Conservation (phyloP, 2,888 invertebrate species). For the Stegana nigrithorax region DNA sequence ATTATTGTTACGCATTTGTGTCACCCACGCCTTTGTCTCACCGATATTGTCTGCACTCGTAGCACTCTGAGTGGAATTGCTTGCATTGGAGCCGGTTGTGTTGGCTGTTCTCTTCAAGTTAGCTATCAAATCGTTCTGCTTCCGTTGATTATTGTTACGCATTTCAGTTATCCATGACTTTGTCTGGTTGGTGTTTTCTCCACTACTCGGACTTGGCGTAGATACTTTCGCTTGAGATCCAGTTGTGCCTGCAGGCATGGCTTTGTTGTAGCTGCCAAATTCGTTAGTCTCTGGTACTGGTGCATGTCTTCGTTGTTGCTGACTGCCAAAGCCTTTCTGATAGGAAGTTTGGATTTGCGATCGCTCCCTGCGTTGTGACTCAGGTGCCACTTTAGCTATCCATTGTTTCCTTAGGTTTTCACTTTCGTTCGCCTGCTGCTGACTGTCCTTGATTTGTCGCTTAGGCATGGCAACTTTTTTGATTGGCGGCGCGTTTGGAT, state of each 20-base stretch:
- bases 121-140: too few relatives aligned
- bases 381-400: constrained; percentile 45
- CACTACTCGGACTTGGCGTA: neutral
- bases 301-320: neutral
- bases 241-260: too few relatives aligned
- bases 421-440: neutral
- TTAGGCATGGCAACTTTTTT: neutral
- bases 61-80: neutral
- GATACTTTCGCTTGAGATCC: too few relatives aligned
- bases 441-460: neutral
- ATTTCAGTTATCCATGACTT: constrained; percentile 3
- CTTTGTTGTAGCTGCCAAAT: neutral
- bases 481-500: constrained; percentile 10
- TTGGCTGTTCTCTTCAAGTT: too few relatives aligned
- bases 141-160: neutral
- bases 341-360: neutral
- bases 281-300: neutral
- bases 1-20: neutral
- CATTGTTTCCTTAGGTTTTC: constrained; percentile 46
- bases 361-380: constrained; percentile 23
- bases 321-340: too few relatives aligned
- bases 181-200: neutral
- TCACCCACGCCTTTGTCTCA: neutral
- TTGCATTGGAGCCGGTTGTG: too few relatives aligned
- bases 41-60: neutral